Conservation (phyloP, 35 echinoderm and acorn worm genomes). For the Anneissia japonica region DNA sequence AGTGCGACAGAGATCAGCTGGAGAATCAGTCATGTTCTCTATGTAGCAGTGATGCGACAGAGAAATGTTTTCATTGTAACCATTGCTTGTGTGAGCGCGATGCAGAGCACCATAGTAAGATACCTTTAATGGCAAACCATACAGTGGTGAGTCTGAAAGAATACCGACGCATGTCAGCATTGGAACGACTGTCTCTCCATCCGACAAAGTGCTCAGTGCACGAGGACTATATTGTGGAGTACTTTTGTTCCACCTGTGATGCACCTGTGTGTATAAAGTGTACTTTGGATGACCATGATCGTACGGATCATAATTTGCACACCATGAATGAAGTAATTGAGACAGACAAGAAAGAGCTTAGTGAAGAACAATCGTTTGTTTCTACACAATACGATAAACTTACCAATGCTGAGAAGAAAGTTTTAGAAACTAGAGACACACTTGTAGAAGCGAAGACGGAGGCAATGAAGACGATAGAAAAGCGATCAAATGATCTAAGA, state of each 20-base stretch:
- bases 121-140: background rate
- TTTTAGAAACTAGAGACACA: background rate
- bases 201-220: background rate
- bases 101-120: background rate
- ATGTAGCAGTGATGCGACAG: background rate
- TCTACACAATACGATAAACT: background rate
- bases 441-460: background rate
- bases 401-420: background rate
- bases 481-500: background rate
- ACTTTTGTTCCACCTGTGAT: background rate
- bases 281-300: background rate
- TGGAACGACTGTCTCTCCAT: background rate
- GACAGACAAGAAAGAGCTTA: background rate
- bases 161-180: background rate
- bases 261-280: background rate
- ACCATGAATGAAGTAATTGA: background rate
- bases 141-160: background rate
- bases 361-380: background rate
- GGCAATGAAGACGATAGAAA: background rate
- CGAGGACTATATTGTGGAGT: background rate
- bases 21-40: background rate
- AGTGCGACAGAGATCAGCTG: background rate
- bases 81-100: background rate
- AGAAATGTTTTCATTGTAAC: background rate
- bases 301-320: background rate